Evolutionary conservation across 2,113 vertebrate species (phyloP), one percentile per base, ranked within the genome.

Genomic region (Forbesichthys agassizii): DNA sequence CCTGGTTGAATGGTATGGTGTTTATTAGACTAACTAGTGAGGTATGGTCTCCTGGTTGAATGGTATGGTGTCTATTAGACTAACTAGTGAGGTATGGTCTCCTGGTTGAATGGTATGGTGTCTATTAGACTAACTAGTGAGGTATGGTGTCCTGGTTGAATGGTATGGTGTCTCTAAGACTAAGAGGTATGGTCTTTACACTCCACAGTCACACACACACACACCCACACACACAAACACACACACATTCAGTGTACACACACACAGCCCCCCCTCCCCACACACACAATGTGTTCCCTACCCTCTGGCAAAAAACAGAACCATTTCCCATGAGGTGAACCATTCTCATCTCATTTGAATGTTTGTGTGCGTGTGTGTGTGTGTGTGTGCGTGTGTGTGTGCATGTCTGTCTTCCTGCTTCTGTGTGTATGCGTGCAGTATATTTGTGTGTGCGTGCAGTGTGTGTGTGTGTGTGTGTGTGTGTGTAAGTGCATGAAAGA

Each of bases 131-230:
- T 53, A 20, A 20, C 20, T 20, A 20, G 20, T 20, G 20, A 20
- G 20, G 90, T 91, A 89, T 89, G 89, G 81, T 80, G 75, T 33
- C 66, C 52, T 71, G 82, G 75, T 85, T 88, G 70, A 87, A 86
- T 73, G 71, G 67, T 67, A 84, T 69, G 77, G 71, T 77, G 60
- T 61, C 56, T 72, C 59, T 20, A 20, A 20, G 61, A 70, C 53
- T 53, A 20, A 20, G 20, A 20, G 20, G 20, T 20, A 20, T 20
- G 16, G 66, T 53, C 10, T 68, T 66, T 57, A 62, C 27, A 27
- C 27, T 27, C 27, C 27, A 70, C 64, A 73, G 27, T 14, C 9
- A 63, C 68, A 51, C 59, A 64, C 48, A 16, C 3, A 14, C 1
- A 57, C 61, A 68, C 36, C 7, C 36, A 42, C 36, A 42, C 36